Conservation (phyloP, 2,113 vertebrate genomes). For the Panthera tigris region DNA sequence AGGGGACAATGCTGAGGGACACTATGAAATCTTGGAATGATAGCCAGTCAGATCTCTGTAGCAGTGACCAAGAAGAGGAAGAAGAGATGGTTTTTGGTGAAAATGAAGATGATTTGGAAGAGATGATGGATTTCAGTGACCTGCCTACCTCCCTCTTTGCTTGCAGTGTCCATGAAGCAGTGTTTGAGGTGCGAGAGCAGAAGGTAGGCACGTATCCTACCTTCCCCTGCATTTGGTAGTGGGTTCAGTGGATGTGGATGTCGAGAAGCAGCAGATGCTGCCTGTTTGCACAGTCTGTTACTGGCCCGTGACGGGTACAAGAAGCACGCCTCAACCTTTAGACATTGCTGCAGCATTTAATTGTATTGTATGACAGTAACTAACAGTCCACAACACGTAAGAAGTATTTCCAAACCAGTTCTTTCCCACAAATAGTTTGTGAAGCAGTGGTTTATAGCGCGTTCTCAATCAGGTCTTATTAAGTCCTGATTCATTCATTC, state of each 20-base stretch:
- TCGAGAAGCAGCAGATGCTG: not conserved
- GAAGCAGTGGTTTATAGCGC: not conserved
- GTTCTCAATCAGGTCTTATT: not conserved
- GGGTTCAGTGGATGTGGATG: not conserved
- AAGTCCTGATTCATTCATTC: not conserved
- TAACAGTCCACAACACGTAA: not conserved
- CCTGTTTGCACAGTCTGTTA: not conserved
- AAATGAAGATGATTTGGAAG: conserved; percentile 91
- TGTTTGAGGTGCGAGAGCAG: conserved; percentile 90
- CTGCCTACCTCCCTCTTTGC: conserved; percentile 94
- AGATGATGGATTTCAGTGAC: conserved; percentile 97
- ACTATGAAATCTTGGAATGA: conserved; percentile 91
- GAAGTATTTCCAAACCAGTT: not conserved
- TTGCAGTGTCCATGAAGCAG: conserved; percentile 91
- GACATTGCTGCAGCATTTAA: not conserved
- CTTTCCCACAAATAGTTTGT: not conserved
- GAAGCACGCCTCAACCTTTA: not conserved
- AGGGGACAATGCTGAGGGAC: conserved; percentile 88
- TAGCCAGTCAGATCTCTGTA: conserved; percentile 91
- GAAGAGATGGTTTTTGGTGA: conserved; percentile 95
- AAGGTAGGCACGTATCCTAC: conserved; percentile 82
- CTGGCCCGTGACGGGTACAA: not conserved
- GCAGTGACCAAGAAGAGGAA: conserved; percentile 94
- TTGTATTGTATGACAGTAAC: not conserved
- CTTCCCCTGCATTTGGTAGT: not conserved